Conservation (phyloP, 1,140 invertebrate species). For the Pectinophora gossypiella region DNA sequence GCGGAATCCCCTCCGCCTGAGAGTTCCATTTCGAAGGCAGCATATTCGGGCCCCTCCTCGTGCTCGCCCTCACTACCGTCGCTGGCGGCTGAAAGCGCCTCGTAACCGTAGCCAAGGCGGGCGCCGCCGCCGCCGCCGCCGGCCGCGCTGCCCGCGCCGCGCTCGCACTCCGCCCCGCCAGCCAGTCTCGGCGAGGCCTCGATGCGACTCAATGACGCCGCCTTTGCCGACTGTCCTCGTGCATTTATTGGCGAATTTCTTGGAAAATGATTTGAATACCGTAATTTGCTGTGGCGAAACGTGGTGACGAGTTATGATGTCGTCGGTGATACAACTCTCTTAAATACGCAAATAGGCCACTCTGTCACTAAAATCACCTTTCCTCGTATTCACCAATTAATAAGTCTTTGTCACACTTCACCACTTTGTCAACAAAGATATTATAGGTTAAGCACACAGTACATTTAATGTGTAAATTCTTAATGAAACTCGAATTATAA, state of each 20-base stretch:
- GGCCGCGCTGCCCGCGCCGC: conserved; percentile 43
- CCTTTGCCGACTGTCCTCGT: conserved; percentile 49
- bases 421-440: neutral
- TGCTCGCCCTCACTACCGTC: conserved; percentile 59
- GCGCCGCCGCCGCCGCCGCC: conserved; percentile 42
- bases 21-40: conserved; percentile 57
- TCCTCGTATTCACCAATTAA: neutral
- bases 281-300: conserved; percentile 67
- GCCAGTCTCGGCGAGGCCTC: conserved; percentile 48
- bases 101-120: conserved; percentile 64
- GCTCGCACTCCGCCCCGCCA: conserved; percentile 49
- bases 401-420: neutral
- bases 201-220: conserved; percentile 59
- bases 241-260: conserved; percentile 46
- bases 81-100: conserved; percentile 61
- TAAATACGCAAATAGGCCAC: too few species aligned
- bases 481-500: too few species aligned
- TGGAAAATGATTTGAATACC: conserved; percentile 56
- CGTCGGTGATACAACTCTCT: too few species aligned
- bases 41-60: conserved; percentile 55
- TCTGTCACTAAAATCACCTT: neutral
- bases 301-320: conserved; percentile 46
- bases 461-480: too few species aligned
- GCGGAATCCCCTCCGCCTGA: conserved; percentile 51
- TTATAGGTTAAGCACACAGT: neutral